Evolutionary conservation across 92 coral and sea anemone genomes (phyloP).

Genomic region (Siderastrea radians): DNA sequence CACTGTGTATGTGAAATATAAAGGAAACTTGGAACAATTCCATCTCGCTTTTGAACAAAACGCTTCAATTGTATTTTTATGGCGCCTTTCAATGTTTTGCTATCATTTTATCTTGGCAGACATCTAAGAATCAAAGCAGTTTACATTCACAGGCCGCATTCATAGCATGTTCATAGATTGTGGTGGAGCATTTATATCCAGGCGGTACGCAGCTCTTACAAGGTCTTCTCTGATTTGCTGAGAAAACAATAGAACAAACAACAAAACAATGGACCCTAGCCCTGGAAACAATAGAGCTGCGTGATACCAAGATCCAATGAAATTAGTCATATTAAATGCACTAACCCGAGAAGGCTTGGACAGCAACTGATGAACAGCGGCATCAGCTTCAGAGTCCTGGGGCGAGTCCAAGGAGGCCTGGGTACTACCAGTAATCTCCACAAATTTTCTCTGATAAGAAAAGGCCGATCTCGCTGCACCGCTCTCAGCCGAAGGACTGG

Average conservation of each 20-base stretch:
- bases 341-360: slow-evolving; percentile 89
- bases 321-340: not conserved
- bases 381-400: slow-evolving; percentile 76
- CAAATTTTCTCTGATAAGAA: slow-evolving; percentile 81
- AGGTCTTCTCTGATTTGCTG: no score
- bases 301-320: no score
- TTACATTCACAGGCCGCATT: not conserved
- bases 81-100: not conserved
- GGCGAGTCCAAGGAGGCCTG: slow-evolving; percentile 59
- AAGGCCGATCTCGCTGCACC: slow-evolving; percentile 52
- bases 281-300: no score
- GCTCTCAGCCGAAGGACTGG: slow-evolving; percentile 74
- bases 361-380: slow-evolving; percentile 90
- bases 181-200: no score
- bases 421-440: slow-evolving; percentile 51
- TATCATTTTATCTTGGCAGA: not conserved
- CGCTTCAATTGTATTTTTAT: no score
- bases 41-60: no score
- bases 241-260: no score
- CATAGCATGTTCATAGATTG: not conserved
- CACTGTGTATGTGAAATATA: no score
- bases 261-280: no score
- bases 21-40: no score
- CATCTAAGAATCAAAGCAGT: not conserved
- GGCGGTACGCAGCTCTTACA: no score